Percentiles rank a stretch among this genome's conserved stretches.
phyloP scores from a whole-genome alignment of 2,888 invertebrate species.

The Calephelis perditalis region DNA sequence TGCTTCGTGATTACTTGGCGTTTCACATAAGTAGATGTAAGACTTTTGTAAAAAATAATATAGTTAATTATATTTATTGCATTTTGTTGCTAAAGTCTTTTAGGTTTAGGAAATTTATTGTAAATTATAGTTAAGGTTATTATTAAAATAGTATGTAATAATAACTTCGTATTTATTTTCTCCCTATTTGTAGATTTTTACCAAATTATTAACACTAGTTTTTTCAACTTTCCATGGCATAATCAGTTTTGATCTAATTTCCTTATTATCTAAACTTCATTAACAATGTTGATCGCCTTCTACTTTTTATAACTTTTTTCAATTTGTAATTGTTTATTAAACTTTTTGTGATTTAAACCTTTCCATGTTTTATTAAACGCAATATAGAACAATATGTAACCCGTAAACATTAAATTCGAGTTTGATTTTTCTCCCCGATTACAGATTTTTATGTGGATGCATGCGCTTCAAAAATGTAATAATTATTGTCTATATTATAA shows the following conservation, averaged over 20 bases:
- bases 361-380: neutral
- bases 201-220: neutral
- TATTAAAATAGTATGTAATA: conserved; percentile 33
- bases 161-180: conserved; percentile 47
- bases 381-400: too few relatives aligned
- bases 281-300: too few relatives aligned
- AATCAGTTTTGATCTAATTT: too few relatives aligned
- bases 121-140: conserved; percentile 41
- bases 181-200: conserved; percentile 31
- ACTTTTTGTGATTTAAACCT: too few relatives aligned
- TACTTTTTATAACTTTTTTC: too few relatives aligned
- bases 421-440: conserved; percentile 48
- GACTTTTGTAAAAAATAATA: conserved; percentile 37
- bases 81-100: conserved; percentile 41
- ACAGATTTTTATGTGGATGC: conserved; percentile 39
- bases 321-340: too few relatives aligned
- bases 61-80: conserved; percentile 41
- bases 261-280: too few relatives aligned
- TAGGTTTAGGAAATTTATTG: conserved; percentile 37
- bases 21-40: neutral
- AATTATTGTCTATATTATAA: conserved; percentile 53
- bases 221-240: too few relatives aligned
- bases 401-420: conserved; percentile 28
- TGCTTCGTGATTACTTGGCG: too few relatives aligned
- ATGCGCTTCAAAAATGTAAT: conserved; percentile 55